Percentiles rank a stretch among this genome's conserved stretches.
phyloP scores from a whole-genome alignment of 2,113 vertebrate species.

The Geococcyx californianus region DNA sequence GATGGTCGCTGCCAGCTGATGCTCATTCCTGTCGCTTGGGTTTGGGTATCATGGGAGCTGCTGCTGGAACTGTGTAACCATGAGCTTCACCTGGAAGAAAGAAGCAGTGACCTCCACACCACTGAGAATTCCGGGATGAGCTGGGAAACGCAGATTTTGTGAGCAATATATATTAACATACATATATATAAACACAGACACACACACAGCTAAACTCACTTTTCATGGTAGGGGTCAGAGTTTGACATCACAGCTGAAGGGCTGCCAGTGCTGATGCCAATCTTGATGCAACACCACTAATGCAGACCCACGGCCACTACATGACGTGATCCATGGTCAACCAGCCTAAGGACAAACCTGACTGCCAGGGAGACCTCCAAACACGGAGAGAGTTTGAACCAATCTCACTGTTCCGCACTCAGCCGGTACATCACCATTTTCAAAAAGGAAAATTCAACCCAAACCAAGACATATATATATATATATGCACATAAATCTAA shows the following conservation, averaged over 20 bases:
- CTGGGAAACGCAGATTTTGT: accelerated
- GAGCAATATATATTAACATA: too few species aligned
- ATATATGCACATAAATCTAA: accelerated
- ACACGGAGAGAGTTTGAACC: background rate
- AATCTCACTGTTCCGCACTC: accelerated
- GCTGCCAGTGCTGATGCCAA: background rate
- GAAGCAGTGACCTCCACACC: background rate
- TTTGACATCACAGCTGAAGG: background rate
- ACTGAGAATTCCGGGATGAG: background rate
- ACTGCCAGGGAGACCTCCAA: background rate
- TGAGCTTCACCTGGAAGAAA: background rate
- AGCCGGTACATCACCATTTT: background rate
- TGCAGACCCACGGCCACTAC: background rate
- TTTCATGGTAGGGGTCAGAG: background rate
- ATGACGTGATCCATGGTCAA: accelerated
- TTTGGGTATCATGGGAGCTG: background rate
- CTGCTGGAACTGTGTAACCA: background rate
- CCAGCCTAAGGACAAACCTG: background rate
- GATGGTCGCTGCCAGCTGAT: accelerated
- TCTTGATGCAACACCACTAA: background rate
- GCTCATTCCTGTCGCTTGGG: background rate
- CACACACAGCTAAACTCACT: too few species aligned
- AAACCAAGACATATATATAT: accelerated
- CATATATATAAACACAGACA: too few species aligned
- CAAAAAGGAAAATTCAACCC: background rate